Percentiles rank a stretch among this genome's conserved stretches.
Evolutionary conservation across 1,140 invertebrate species (phyloP).

Genomic region (Caenorhabditis inopinata): DNA sequence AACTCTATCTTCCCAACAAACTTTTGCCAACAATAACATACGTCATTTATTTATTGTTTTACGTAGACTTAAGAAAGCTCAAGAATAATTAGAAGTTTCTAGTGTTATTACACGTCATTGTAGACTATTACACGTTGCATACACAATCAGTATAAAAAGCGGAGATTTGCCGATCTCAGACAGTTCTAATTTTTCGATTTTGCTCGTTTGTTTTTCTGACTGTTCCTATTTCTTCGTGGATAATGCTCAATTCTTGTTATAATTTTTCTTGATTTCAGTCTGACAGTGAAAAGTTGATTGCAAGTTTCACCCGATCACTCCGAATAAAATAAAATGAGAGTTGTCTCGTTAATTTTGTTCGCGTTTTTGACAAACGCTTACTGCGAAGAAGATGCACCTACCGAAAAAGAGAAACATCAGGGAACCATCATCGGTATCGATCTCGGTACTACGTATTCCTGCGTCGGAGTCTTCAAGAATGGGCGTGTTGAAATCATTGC

Average conservation of each 20-base stretch:
- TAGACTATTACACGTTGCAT: slow-evolving; percentile 20
- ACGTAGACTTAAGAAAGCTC: neutral
- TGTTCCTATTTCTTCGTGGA: neutral
- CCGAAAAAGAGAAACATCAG: slow-evolving; percentile 62
- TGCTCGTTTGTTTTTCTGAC: neutral
- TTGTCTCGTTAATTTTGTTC: neutral
- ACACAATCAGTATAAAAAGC: neutral
- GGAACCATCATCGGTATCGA: slow-evolving; percentile 78
- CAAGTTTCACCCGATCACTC: neutral
- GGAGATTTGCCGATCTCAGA: neutral
- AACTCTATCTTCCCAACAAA: too few species aligned
- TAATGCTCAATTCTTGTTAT: neutral
- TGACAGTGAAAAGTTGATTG: neutral
- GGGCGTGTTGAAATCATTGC: slow-evolving; percentile 87
- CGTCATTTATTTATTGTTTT: neutral
- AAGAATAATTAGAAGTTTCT: neutral
- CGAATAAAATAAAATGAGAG: neutral
- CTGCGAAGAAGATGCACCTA: slow-evolving; percentile 39
- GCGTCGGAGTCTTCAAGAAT: slow-evolving; percentile 71
- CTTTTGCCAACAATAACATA: neutral
- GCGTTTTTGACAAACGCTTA: neutral
- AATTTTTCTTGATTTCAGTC: neutral
- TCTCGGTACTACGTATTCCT: slow-evolving; percentile 97
- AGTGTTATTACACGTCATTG: neutral
- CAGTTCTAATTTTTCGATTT: neutral